These are phyloP conservation scores for Chymomyza costata DNA, from an alignment of 1,140 invertebrate species.

Conservation along the genomic window DNA sequence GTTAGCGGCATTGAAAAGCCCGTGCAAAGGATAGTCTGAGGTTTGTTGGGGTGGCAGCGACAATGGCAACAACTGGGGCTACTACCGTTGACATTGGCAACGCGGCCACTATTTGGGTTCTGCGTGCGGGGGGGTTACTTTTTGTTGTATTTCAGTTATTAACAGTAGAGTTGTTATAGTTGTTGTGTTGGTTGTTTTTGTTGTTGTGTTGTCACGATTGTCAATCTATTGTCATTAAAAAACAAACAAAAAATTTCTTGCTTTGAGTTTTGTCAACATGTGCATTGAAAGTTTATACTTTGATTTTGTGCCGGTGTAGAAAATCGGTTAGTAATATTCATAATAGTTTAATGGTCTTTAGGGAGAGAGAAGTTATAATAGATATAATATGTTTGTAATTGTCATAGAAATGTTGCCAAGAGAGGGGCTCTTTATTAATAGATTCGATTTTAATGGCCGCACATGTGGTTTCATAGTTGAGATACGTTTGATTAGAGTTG, in stretches of 20 bases:
- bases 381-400: slow-evolving; percentile 2
- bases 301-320: slow-evolving; percentile 3
- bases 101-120: slow-evolving; percentile 19
- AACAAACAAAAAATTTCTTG: slow-evolving; percentile 47
- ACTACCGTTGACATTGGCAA: slow-evolving; percentile 66
- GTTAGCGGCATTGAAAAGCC: slow-evolving; percentile 55
- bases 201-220: slow-evolving; percentile 40
- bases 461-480: slow-evolving; percentile 1
- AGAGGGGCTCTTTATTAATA: no score
- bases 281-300: slow-evolving; percentile 34
- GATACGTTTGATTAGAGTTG: no score
- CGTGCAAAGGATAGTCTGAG: slow-evolving; percentile 27
- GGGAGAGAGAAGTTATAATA: slow-evolving; percentile 4
- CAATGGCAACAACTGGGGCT: neutral
- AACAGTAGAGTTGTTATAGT: slow-evolving; percentile 60
- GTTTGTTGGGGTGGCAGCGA: slow-evolving; percentile 59
- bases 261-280: no score
- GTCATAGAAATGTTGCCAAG: slow-evolving; percentile 17
- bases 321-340: slow-evolving; percentile 13
- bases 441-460: slow-evolving; percentile 7
- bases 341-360: neutral
- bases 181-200: slow-evolving; percentile 19
- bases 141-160: slow-evolving; percentile 53
- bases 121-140: slow-evolving; percentile 6
- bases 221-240: slow-evolving; percentile 66